Evolutionary conservation across 2,888 invertebrate genomes (phyloP), one percentile per base, ranked within the genome.

Genomic region (Rhaphigaster nebulosa): DNA sequence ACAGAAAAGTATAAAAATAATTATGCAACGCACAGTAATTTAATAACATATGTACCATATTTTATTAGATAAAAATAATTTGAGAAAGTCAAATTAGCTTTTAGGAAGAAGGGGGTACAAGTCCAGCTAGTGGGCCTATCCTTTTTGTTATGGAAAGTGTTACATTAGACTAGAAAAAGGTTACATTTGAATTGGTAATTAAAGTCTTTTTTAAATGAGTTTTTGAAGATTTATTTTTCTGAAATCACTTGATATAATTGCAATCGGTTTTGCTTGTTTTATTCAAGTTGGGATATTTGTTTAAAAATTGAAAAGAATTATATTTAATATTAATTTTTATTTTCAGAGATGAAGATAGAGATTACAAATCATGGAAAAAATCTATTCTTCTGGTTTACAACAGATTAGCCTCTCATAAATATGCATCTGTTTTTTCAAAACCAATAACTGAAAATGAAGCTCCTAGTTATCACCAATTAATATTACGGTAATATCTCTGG

Each of bases 371-470:
- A 50, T 98, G 98, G 97, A 98, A 97, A 94, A 98, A 98, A 93
- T 96, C 98, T 0, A 97, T 98, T 88, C 96, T 98, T 95, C 94
- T 97, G 15, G 96, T 98, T 0, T 97, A 96, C 92, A 96, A 94
- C 92, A 94, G 95, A 87, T 94, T 98, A 76, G 96, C 97, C 90
- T 96, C 97, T 0, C 98, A 98, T 94, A 98, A 98, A 94, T 96
- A 96, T 94, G 96, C 98, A 0, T 97, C 97, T 0, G 95, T 98
- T 20, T 98, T 99, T 94, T 94, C 96, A 0, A 96, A 97, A 60
- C 97, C 98, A 0, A 98, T 99, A 90, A 96, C 96, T 0, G 97
- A 98, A 93, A 98, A 98, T 92, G 97, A 98, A 93, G 97, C 97
- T 3, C 97, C 97, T 0, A 97, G 97, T 0, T 98, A 98, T 94